Evolutionary conservation across 2,113 vertebrate genomes (phyloP), one percentile per base, ranked within the genome.

Genomic region (Apteryx mantelli): DNA sequence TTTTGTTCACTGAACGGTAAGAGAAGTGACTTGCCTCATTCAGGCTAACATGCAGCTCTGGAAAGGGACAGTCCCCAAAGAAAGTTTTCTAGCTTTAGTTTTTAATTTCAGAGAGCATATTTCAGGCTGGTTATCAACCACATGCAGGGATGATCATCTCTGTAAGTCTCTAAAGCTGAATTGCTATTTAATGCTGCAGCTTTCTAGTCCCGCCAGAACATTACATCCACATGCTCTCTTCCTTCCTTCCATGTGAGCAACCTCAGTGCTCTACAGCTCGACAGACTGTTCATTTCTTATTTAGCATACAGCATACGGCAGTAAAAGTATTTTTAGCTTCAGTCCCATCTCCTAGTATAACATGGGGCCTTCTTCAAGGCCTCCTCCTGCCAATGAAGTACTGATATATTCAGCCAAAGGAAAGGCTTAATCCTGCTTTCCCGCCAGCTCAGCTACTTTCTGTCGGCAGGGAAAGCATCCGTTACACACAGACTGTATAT

Each of bases 321-420:
- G 10, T 69, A 40, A 4, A 91, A 86, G 46, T 91, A 88, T 91
- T 95, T 95, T 95, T 95, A 96, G 78, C 87, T 90, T 60, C 64
- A 86, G 44, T 74, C 68, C 8, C 79, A 89, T 83, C 84, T 87
- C 84, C 71, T 73, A 2, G 89, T 71, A 68, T 53, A 91, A 66
- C 20, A 56, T 0, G n/a, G 58, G 82, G 88, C 60, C 46, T 92
- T n/a, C 84, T 76, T 86, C 87, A 81, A 91, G 79, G 91, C 55
- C 68, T 93, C 50, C 46, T 74, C 70, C 90, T 79, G 61, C n/a
- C 68, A 88, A 4, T 4, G n/a, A 63, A n/a, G 26, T 44, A 34
- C n/a, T 11, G 42, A 78, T 16, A 70, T 89, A 66, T 12, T 60
- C 81, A 87, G 63, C 22, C 73, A 90, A 80, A 90, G 55, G 69